Evolutionary conservation across 1,140 invertebrate species (phyloP).

Genomic region (Dendrolimus kikuchii): DNA sequence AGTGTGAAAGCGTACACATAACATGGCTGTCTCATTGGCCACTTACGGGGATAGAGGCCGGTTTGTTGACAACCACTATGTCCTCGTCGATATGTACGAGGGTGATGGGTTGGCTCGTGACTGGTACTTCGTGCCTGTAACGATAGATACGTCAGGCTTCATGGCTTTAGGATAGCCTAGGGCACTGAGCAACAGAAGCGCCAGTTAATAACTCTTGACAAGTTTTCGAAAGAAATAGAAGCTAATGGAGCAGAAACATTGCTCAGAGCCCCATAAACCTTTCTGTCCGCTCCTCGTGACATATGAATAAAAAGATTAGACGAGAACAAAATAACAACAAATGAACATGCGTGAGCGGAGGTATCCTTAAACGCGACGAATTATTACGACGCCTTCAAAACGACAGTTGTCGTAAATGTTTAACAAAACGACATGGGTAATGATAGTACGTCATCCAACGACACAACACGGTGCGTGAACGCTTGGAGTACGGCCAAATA

Average conservation of each 20-base stretch:
- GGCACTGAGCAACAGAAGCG: slow-evolving; percentile 27
- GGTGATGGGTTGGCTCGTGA: slow-evolving; percentile 93
- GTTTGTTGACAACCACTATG: slow-evolving; percentile 99
- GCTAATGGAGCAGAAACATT: slow-evolving; percentile 11
- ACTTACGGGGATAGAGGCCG: slow-evolving; percentile 98
- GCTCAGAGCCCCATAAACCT: slow-evolving; percentile 40
- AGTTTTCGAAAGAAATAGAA: not conserved
- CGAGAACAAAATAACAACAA: slow-evolving; percentile 47
- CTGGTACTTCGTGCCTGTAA: slow-evolving; percentile 98
- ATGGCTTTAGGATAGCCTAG: slow-evolving; percentile 17
- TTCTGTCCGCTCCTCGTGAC: slow-evolving; percentile 31
- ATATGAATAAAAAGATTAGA: slow-evolving; percentile 49
- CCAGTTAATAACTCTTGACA: not conserved
- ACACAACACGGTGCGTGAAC: slow-evolving; percentile 12
- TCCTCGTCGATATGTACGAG: slow-evolving; percentile 98
- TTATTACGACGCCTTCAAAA: slow-evolving; percentile 1
- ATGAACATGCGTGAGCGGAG: slow-evolving; percentile 57
- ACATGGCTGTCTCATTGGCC: slow-evolving; percentile 83
- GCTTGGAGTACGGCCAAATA: slow-evolving; percentile 15
- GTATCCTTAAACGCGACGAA: slow-evolving; percentile 8
- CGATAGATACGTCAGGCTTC: slow-evolving; percentile 63
- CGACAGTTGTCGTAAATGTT: not conserved
- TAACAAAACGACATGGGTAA: slow-evolving; percentile 1
- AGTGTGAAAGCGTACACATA: slow-evolving; percentile 44
- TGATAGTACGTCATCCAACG: slow-evolving; percentile 5